Evolutionary conservation across 1,140 invertebrate species (phyloP), one percentile per base, ranked within the genome.

Genomic region (Pogonognathellus flavescens): DNA sequence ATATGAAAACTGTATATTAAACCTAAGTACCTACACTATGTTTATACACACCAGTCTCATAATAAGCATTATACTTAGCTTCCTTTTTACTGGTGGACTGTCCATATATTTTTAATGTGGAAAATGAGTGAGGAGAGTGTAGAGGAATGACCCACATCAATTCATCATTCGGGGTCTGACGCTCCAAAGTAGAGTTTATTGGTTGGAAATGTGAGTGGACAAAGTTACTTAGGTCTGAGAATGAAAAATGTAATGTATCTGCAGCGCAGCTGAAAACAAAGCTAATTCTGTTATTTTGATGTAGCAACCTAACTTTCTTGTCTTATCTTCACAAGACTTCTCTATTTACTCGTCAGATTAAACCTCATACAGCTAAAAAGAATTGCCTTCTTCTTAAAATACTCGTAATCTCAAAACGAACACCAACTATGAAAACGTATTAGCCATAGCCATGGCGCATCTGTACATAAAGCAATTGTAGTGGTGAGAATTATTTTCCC

Each of bases 111-210:
- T 57, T 57, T 4, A 10, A 3, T 4, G 11, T 13, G 10, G 53
- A 57, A 57, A 14, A 57, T n/a, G n/a, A 41, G 31, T 41, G 53
- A 57, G 53, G 2, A 57, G 11, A 10, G 53, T 57, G 10, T 57
- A 76, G n/a, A 76, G 41, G 70, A 50, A 76, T 76, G 70, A 76
- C 70, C 70, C 70, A 76, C 25, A 76, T 76, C 70, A 76, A 76
- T 76, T 76, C 70, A 76, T 76, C 41, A 76, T 41, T 25, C n/a
- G 70, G 49, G 70, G 62, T 76, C 41, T 25, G n/a, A 14, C 53
- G n/a, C 53, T 57, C 2, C 1, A 13, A 57, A 14, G 53, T 2
- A n/a, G 31, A 41, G 2, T 3, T 57, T 57, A 57, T 13, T 57
- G 53, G 11, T 14, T 57, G 6, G 31, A 57, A 57, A n/a, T 57